Percentiles rank a stretch among this genome's conserved stretches.
Evolutionary conservation across 2,113 vertebrate genomes (phyloP).

Genomic region (Nasalis larvatus): DNA sequence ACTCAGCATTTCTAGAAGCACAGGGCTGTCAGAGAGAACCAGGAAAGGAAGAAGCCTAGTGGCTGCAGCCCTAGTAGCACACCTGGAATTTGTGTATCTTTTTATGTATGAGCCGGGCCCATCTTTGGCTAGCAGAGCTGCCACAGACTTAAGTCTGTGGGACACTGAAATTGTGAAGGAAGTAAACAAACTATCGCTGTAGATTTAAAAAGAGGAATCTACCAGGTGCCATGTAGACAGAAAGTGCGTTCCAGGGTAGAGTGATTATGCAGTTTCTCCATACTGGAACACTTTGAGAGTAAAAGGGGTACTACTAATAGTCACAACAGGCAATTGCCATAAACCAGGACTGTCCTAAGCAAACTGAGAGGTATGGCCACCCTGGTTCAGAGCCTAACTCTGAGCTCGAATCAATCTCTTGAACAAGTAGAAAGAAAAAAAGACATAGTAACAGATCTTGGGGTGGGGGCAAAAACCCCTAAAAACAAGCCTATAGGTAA

Average conservation of each 20-base stretch:
- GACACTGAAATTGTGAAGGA: not conserved
- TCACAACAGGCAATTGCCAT: not conserved
- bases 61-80: not conserved
- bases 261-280: not conserved
- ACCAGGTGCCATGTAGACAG: not conserved
- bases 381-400: not conserved
- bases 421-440: not conserved
- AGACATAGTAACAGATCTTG: not conserved
- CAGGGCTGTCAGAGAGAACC: not conserved
- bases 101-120: not conserved
- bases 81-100: not conserved
- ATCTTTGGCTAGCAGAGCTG: not conserved
- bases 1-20: not conserved
- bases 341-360: not conserved
- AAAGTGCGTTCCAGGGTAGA: not conserved
- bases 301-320: not conserved
- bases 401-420: not conserved
- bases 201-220: not conserved
- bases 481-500: not conserved
- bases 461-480: not conserved
- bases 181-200: not conserved
- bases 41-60: not conserved
- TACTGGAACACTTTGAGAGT: not conserved
- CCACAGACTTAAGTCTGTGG: not conserved
- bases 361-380: not conserved